Evolutionary conservation across 2,113 vertebrate species (phyloP).

Genomic region (Onychostruthus taczanowskii): DNA sequence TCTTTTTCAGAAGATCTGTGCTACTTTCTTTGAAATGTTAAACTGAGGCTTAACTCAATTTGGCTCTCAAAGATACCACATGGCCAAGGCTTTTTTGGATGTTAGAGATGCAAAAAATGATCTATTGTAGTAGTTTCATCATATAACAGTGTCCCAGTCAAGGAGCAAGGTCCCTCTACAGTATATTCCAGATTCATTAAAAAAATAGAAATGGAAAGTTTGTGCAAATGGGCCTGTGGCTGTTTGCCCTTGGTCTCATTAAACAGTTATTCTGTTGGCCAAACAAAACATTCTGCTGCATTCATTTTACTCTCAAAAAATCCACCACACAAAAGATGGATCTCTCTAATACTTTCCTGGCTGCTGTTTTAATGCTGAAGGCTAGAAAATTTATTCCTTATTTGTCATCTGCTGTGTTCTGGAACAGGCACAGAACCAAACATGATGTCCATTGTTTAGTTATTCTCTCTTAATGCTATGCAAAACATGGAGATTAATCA

Average conservation of each 20-base stretch:
- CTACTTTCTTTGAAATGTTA: background rate
- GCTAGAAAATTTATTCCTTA: background rate
- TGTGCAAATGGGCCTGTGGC: background rate
- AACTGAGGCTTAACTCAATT: background rate
- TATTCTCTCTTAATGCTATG: background rate
- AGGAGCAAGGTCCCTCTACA: background rate
- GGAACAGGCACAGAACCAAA: background rate
- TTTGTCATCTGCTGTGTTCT: background rate
- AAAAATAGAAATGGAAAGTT: background rate
- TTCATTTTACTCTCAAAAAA: background rate
- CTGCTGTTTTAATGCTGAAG: background rate
- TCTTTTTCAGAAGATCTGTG: background rate
- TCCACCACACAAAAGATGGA: background rate
- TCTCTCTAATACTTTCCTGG: background rate
- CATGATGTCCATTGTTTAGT: background rate
- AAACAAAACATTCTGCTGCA: background rate
- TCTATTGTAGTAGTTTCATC: background rate
- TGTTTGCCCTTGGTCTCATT: background rate
- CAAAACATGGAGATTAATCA: background rate
- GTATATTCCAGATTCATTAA: background rate
- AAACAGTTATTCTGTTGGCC: background rate
- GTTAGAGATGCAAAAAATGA: background rate
- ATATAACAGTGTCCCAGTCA: background rate
- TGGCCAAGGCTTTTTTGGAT: background rate
- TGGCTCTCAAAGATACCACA: background rate